A percentile compares a stretch with the other conserved stretches of the same genome.
Conservation (phyloP, 2,113 vertebrate species). For the Edolisoma coerulescens region DNA sequence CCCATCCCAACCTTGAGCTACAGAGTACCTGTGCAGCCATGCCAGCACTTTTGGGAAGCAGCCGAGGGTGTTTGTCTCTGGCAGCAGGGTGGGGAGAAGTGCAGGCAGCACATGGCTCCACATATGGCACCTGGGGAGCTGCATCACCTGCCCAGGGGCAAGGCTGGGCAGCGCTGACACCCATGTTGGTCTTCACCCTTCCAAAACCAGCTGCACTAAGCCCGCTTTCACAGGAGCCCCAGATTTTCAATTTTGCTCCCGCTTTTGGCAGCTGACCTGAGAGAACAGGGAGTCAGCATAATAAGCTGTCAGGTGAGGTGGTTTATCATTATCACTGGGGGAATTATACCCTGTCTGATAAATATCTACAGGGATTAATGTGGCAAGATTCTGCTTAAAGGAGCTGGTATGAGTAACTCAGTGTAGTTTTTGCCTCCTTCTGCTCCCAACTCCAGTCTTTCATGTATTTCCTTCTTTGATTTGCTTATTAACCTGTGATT, state of each 20-base stretch:
- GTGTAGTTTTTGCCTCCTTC: background rate
- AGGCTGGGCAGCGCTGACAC: fast-evolving
- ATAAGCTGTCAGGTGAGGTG: background rate
- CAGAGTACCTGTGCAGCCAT: fast-evolving
- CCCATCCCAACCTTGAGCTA: background rate
- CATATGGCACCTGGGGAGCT: fast-evolving
- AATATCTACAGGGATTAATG: background rate
- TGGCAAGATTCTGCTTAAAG: background rate
- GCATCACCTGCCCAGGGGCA: fast-evolving
- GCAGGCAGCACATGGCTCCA: fast-evolving
- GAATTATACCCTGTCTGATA: background rate
- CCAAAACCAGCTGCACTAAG: background rate
- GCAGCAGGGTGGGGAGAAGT: fast-evolving
- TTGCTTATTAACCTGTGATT: background rate
- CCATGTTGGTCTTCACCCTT: background rate
- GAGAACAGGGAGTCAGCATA: background rate
- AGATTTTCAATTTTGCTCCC: fast-evolving
- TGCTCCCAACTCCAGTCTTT: background rate
- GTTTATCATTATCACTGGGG: background rate
- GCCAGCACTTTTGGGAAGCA: background rate
- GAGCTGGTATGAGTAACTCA: background rate
- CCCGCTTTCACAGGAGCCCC: background rate
- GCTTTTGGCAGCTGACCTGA: background rate
- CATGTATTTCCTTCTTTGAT: background rate
- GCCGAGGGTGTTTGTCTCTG: too few relatives aligned